A percentile compares a stretch with the other conserved stretches of the same genome.
Conservation (phyloP, 2,113 vertebrate species). For the Platichthys flesus region DNA sequence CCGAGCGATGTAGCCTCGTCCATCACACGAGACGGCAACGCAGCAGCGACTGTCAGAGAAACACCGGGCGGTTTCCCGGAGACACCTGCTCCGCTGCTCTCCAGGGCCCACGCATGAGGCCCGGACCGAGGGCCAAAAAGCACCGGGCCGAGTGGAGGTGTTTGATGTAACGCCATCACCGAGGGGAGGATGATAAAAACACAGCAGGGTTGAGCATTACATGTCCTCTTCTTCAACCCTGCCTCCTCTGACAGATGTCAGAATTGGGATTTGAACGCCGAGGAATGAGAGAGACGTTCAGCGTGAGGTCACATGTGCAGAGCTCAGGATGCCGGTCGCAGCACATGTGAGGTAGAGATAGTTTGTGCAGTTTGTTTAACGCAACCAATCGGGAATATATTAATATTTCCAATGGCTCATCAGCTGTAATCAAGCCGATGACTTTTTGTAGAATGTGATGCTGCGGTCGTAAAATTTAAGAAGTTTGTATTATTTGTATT, state of each 20-base stretch:
- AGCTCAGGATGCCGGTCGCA: slow-evolving; percentile 22
- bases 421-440: no score
- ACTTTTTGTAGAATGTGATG: no score
- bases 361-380: background rate
- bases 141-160: slow-evolving; percentile 22
- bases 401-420: background rate
- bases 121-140: slow-evolving; percentile 28
- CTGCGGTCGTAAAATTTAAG: no score
- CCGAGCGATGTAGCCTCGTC: slow-evolving; percentile 25
- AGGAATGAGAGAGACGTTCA: slow-evolving; percentile 39
- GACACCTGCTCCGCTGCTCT: slow-evolving; percentile 57
- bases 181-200: slow-evolving; percentile 48
- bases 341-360: slow-evolving; percentile 20
- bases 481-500: no score
- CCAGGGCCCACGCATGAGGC: slow-evolving; percentile 25
- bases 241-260: slow-evolving; percentile 52
- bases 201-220: slow-evolving; percentile 51
- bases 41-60: slow-evolving; percentile 41
- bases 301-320: slow-evolving; percentile 35
- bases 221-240: slow-evolving; percentile 38
- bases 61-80: slow-evolving; percentile 54
- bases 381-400: background rate
- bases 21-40: slow-evolving; percentile 15
- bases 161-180: slow-evolving; percentile 58
- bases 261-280: slow-evolving; percentile 34